These are phyloP conservation scores for Zaprionus davidi DNA, from an alignment of 1,140 invertebrate species.

Conservation along the genomic window DNA sequence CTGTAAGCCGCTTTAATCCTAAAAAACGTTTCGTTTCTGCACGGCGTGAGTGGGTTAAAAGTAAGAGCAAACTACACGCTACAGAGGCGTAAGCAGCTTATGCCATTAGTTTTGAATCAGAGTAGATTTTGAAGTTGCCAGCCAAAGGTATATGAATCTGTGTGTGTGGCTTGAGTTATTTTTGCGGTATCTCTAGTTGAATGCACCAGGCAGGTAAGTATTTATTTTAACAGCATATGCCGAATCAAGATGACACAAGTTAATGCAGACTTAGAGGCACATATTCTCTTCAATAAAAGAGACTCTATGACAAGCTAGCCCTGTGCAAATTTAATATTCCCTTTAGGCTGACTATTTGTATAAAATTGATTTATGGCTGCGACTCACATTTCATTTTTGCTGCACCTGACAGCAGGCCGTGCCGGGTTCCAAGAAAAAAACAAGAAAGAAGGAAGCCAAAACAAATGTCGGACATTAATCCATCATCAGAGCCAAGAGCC, in stretches of 20 bases:
- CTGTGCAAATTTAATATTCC: background rate
- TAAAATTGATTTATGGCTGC: slow-evolving; percentile 16
- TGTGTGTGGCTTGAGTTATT: slow-evolving; percentile 4
- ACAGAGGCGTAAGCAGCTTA: slow-evolving; percentile 61
- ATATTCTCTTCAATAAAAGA: background rate
- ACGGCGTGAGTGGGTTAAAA: slow-evolving; percentile 61
- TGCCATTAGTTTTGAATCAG: slow-evolving; percentile 65
- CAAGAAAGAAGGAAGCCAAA: slow-evolving; percentile 30
- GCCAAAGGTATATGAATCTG: background rate
- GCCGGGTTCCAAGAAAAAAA: background rate
- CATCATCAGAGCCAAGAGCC: slow-evolving; percentile 55
- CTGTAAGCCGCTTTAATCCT: slow-evolving; percentile 61
- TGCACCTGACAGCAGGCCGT: slow-evolving; percentile 46
- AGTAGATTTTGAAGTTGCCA: slow-evolving; percentile 8
- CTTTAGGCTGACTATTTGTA: background rate
- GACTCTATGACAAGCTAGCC: background rate
- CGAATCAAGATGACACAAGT: background rate
- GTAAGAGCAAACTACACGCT: slow-evolving; percentile 67
- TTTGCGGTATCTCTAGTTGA: slow-evolving; percentile 10
- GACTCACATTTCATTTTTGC: slow-evolving; percentile 46
- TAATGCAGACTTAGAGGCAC: background rate
- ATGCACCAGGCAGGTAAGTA: slow-evolving; percentile 8
- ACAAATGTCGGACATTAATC: slow-evolving; percentile 67
- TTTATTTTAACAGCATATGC: background rate
- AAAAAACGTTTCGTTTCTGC: slow-evolving; percentile 57